Evolutionary conservation across 2,888 invertebrate species (phyloP), one percentile per base, ranked within the genome.

Genomic region (Coenonympha arcania): DNA sequence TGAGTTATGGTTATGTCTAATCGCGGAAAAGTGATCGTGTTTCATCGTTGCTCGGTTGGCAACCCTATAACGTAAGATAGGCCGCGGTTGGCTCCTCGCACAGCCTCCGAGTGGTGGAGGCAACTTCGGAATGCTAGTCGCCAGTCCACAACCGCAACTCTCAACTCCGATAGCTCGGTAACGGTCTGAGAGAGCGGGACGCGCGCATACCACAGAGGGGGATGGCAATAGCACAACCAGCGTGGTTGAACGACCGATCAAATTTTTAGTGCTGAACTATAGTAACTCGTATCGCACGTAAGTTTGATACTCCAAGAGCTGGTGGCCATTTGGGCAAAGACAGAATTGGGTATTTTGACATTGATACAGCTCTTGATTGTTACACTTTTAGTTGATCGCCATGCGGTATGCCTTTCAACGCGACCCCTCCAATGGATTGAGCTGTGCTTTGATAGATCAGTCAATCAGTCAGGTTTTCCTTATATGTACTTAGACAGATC

Each of bases 221-320:
- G 71, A 75, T 54, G 62, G 60, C n/a, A n/a, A n/a, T n/a, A 62
- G 59, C 59, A 65, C n/a, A n/a, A n/a, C 62, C 75, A 79, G 76
- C 78, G 79, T 79, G 84, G 85, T 85, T 85, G 84, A 85, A 85
- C 83, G 85, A 84, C 85, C 85, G 83, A 83, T 85, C 85, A 85
- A 84, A 85, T 84, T 83, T 83, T 78, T 82, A 78, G 81, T 82
- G 76, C 79, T 73, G 72, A 65, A 73, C 76, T 77, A 76, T 77
- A 81, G 78, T 76, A 76, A 78, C 73, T 77, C 82, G 78, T 76
- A 76, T 78, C 73, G 77, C 75, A 79, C 78, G 61, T 64, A 63
- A 77, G 78, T 78, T 39, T 39, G 13, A 9, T 22, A 33, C 13
- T 13, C 15, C 1, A 6, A 39, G 39, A 39, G 39, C 39, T 24